Conservation (phyloP, 1,140 invertebrate genomes). For the Venturia canescens region DNA sequence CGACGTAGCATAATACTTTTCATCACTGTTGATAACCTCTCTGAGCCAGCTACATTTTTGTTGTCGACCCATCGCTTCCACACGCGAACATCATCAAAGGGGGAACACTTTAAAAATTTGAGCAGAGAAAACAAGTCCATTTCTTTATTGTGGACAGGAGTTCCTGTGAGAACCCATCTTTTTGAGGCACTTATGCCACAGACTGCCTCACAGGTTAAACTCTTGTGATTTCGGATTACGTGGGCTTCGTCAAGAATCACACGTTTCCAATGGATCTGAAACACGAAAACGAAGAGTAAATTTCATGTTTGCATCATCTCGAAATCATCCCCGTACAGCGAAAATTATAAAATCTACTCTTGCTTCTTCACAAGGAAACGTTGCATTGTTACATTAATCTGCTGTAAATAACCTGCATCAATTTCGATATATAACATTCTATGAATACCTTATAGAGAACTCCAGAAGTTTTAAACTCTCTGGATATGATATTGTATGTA, state of each 20-base stretch:
- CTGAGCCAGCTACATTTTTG: conserved; percentile 83
- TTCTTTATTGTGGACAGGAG: conserved; percentile 96
- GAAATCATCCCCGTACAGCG: too few species aligned
- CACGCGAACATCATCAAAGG: conserved; percentile 89
- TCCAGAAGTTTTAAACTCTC: conserved; percentile 74
- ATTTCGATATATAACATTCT: too few species aligned
- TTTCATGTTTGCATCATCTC: too few species aligned
- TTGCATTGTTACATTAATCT: too few species aligned
- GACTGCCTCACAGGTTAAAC: conserved; percentile 84
- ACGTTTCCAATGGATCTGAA: conserved; percentile 86
- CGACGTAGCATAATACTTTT: conserved; percentile 89
- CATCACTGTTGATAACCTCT: conserved; percentile 87
- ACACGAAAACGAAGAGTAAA: too few species aligned
- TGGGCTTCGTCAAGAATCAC: conserved; percentile 97
- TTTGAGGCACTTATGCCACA: conserved; percentile 80
- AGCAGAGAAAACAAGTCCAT: conserved; percentile 92
- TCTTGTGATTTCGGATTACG: conserved; percentile 91
- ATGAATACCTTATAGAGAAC: conserved; percentile 14
- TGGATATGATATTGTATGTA: conserved; percentile 83
- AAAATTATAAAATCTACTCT: too few species aligned
- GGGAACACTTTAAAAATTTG: conserved; percentile 90
- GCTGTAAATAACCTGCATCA: too few species aligned
- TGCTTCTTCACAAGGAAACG: too few species aligned
- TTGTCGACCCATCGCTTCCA: conserved; percentile 84
- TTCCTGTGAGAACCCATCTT: conserved; percentile 94